Evolutionary conservation across 2,113 vertebrate species (phyloP), one percentile per base, ranked within the genome.

Genomic region (Nyctibius bracteatus): DNA sequence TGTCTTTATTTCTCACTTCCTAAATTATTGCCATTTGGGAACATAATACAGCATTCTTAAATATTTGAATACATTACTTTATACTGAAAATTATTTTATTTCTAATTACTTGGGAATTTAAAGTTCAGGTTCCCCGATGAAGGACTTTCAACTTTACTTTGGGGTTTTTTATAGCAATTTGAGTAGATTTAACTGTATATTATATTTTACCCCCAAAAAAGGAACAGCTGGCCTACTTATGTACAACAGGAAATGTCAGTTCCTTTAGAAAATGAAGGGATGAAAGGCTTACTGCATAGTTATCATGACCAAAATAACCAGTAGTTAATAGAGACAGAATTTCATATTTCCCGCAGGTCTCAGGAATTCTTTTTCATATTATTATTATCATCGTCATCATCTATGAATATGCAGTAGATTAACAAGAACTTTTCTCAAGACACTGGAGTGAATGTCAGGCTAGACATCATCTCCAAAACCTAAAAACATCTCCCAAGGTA

Each of bases 1-100:
- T 93, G 82, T 91, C 70, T 92, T 96, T 93, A 92, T 93, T 97
- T 97, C 93, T 96, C 65, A 86, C 62, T 86, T 96, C 33, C 54
- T 91, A 86, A 90, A 81, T 88, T 92, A 91, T 87, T 89, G 57
- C 33, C 46, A 78, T 92, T 92, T 90, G 41, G 68, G 81, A 68
- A 90, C 81, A 81, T 39, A 82, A 86, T 82, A 67, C 54, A 92
- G 9, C 39, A 54, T 43, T 82, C n/a, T 57, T 92, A 77, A 80
- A 92, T 81, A 88, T 77, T 10, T 79, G 52, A 75, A 54, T 54
- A 14, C 20, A 81, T 43, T 79, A 87, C 24, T 79, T 91, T 44
- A 81, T 62, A 61, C n/a, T 59, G 17, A 75, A 93, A 86, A 93
- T 30, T 21, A 52, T 58, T 82, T 90, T 27, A 39, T 91, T n/a